These are phyloP conservation scores for Arnoldichthys spilopterus DNA, from an alignment of 2,797 vertebrate species.

Conservation along the genomic window DNA sequence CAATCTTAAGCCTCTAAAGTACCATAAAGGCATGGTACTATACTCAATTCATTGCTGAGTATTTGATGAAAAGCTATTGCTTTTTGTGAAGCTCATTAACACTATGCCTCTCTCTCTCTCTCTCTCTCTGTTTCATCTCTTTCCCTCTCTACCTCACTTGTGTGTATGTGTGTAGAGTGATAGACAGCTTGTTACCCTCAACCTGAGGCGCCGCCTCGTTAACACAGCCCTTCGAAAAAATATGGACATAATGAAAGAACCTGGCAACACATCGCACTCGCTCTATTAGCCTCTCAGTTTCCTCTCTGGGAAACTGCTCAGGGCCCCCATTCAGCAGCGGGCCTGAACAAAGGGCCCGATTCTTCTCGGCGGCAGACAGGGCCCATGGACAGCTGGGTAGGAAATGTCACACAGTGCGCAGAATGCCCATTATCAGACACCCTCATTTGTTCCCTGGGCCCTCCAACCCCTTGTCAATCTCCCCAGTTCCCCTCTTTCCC, in stretches of 20 bases:
- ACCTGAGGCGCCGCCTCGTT: slow-evolving; percentile 75
- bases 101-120: slow-evolving; percentile 42
- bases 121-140: slow-evolving; percentile 11
- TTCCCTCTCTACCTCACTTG: slow-evolving; percentile 25
- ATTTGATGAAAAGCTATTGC: slow-evolving; percentile 27
- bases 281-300: slow-evolving; percentile 80
- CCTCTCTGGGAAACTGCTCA: slow-evolving; percentile 81
- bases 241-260: slow-evolving; percentile 65
- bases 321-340: slow-evolving; percentile 87
- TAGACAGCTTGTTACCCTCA: slow-evolving; percentile 80
- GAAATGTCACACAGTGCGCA: slow-evolving; percentile 88
- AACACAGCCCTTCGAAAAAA: slow-evolving; percentile 61
- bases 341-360: slow-evolving; percentile 86
- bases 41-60: slow-evolving; percentile 44
- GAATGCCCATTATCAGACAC: slow-evolving; percentile 89
- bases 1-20: slow-evolving; percentile 37
- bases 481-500: slow-evolving; percentile 67
- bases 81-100: slow-evolving; percentile 57
- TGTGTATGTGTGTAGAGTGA: slow-evolving; percentile 67
- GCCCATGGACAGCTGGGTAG: slow-evolving; percentile 88
- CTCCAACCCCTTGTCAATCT: slow-evolving; percentile 61
- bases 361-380: slow-evolving; percentile 85
- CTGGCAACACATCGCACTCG: slow-evolving; percentile 67
- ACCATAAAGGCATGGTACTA: slow-evolving; percentile 43
- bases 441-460: slow-evolving; percentile 83